phyloP scores from a whole-genome alignment of 2,113 vertebrate genomes.

The Pseudorhombus dupliciocellatus region DNA sequence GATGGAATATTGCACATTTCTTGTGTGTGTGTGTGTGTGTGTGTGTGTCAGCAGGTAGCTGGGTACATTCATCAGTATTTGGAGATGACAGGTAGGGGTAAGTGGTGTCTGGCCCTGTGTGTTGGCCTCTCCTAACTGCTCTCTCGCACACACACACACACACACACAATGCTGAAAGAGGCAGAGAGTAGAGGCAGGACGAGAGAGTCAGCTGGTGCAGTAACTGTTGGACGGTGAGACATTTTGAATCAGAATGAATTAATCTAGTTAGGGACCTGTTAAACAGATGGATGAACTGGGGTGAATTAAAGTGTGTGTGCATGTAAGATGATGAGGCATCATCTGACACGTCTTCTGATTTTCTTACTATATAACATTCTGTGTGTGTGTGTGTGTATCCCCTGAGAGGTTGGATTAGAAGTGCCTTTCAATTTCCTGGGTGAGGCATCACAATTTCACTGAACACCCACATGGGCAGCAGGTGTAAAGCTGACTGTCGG shows the following conservation, averaged over 20 bases:
- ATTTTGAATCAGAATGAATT: slow-evolving; percentile 35
- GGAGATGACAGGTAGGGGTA: slow-evolving; percentile 45
- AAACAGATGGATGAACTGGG: not conserved
- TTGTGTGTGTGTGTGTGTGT: slow-evolving; percentile 5
- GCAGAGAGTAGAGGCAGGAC: not conserved
- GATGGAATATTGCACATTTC: not conserved
- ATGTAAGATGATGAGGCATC: not conserved
- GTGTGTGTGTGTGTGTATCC: slow-evolving; percentile 4
- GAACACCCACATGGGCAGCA: slow-evolving; percentile 42
- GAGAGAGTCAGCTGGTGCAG: slow-evolving; percentile 17
- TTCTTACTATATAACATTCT: slow-evolving; percentile 5
- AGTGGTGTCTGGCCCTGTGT: slow-evolving; percentile 38
- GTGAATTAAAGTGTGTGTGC: not conserved
- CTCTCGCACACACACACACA: not conserved
- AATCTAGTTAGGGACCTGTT: slow-evolving; percentile 6
- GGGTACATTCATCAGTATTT: slow-evolving; percentile 48
- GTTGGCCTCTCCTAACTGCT: slow-evolving; percentile 21
- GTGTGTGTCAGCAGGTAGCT: slow-evolving; percentile 14
- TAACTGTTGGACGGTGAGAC: slow-evolving; percentile 21
- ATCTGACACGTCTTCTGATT: not conserved
- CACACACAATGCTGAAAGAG: not conserved
- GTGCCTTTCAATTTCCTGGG: slow-evolving; percentile 51
- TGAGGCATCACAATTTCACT: slow-evolving; percentile 47
- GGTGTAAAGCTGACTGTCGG: slow-evolving; percentile 47
- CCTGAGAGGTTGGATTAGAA: slow-evolving; percentile 41